These are phyloP conservation scores for Zaprionus lineosus DNA, from an alignment of 2,888 invertebrate genomes.

Conservation along the genomic window DNA sequence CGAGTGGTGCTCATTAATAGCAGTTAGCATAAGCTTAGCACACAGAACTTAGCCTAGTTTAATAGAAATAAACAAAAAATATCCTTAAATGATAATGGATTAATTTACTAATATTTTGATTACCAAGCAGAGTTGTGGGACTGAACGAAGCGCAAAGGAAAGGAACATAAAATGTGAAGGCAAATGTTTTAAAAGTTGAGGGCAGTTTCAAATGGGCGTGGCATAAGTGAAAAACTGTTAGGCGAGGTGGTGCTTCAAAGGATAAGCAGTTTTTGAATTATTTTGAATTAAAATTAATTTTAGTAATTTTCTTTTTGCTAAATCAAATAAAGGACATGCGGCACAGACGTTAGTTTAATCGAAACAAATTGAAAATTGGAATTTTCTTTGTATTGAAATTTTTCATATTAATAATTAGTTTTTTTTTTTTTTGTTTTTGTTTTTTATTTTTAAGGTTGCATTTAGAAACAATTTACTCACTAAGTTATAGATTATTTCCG, in stretches of 20 bases:
- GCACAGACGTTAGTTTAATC: slow-evolving; percentile 38
- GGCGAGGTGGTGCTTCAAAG: too few species aligned
- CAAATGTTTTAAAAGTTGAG: background rate
- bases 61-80: slow-evolving; percentile 14
- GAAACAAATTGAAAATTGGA: slow-evolving; percentile 18
- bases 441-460: slow-evolving; percentile 40
- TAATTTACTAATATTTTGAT: slow-evolving; percentile 5
- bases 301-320: slow-evolving; percentile 11
- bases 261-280: too few species aligned
- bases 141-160: slow-evolving; percentile 5
- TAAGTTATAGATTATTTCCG: slow-evolving; percentile 66
- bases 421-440: background rate
- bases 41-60: slow-evolving; percentile 40
- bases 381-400: slow-evolving; percentile 18
- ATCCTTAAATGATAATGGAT: background rate
- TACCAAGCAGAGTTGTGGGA: slow-evolving; percentile 45
- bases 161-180: slow-evolving; percentile 1
- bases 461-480: slow-evolving; percentile 73
- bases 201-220: slow-evolving; percentile 3
- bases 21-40: slow-evolving; percentile 25
- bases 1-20: slow-evolving; percentile 33
- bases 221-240: too few species aligned
- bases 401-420: slow-evolving; percentile 8
- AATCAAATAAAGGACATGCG: slow-evolving; percentile 30
- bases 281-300: too few species aligned